Conservation (phyloP, 2,888 invertebrate species). For the Synergus umbraculus region DNA sequence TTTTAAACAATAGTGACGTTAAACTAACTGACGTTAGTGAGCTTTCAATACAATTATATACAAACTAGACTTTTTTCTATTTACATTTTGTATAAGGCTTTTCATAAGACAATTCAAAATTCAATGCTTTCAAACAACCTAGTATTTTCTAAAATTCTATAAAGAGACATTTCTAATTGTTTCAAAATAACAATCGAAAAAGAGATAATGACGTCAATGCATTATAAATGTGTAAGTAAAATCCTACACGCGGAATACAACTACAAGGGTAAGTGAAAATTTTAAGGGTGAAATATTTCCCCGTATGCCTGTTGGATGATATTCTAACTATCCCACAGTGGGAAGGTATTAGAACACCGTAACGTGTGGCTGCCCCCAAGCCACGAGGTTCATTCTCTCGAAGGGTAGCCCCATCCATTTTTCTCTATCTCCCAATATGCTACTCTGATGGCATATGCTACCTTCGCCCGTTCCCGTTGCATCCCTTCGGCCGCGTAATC, state of each 20-base stretch:
- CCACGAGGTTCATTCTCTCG: conserved; percentile 59
- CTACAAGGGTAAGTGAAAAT: conserved; percentile 53
- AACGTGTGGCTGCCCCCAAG: conserved; percentile 61
- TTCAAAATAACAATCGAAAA: background rate
- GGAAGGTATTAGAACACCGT: conserved; percentile 63
- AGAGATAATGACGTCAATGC: conserved; percentile 1
- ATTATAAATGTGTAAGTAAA: conserved; percentile 53
- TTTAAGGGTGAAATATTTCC: conserved; percentile 59
- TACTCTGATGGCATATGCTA: conserved; percentile 70
- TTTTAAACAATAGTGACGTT: too few species aligned
- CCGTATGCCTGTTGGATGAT: conserved; percentile 63
- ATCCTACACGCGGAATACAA: conserved; percentile 37
- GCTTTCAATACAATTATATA: too few species aligned
- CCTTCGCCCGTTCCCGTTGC: conserved; percentile 60
- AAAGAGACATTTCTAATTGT: too few species aligned
- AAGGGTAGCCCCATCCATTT: conserved; percentile 56
- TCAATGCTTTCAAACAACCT: too few species aligned
- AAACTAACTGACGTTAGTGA: too few species aligned
- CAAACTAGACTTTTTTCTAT: too few species aligned
- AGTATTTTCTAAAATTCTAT: too few species aligned
- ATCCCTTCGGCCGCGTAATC: conserved; percentile 70
- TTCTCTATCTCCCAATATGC: conserved; percentile 64
- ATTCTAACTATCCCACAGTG: conserved; percentile 73
- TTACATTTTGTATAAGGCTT: too few species aligned
- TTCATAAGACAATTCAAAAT: too few species aligned